phyloP scores from a whole-genome alignment of 2,797 vertebrate species.

The Perodicticus potto region DNA sequence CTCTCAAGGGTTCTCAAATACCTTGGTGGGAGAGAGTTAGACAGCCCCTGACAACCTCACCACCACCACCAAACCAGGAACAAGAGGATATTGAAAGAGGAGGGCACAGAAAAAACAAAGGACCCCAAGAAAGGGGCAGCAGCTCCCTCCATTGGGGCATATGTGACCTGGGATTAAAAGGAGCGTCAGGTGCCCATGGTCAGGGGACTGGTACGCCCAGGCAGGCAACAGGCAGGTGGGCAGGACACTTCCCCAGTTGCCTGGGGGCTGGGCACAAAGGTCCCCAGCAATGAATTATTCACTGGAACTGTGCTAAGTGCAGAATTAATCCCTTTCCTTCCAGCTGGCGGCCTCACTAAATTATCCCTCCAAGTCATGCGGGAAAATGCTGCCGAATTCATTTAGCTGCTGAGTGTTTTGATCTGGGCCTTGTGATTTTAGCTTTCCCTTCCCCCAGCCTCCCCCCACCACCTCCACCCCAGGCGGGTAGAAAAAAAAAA shows the following conservation, averaged over 20 bases:
- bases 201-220: accelerated
- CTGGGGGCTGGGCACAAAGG: slow-evolving; percentile 83
- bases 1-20: not conserved
- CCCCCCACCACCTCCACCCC: slow-evolving; percentile 59
- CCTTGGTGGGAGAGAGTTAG: not conserved
- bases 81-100: not conserved
- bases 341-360: slow-evolving; percentile 94
- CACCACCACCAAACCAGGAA: not conserved
- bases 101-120: not conserved
- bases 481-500: slow-evolving; percentile 25
- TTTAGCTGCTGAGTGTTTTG: slow-evolving; percentile 92
- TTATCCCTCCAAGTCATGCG: slow-evolving; percentile 92
- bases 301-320: slow-evolving; percentile 91
- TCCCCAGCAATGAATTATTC: slow-evolving; percentile 90
- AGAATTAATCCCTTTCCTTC: slow-evolving; percentile 95
- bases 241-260: slow-evolving; percentile 77
- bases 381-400: slow-evolving; percentile 94
- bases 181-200: not conserved
- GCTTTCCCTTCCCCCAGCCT: slow-evolving; percentile 37
- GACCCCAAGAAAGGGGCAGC: not conserved
- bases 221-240: slow-evolving; percentile 79
- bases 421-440: slow-evolving; percentile 83
- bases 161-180: not conserved
- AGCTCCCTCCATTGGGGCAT: not conserved
- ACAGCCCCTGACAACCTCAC: not conserved